phyloP scores from a whole-genome alignment of 2,113 vertebrate species.

The Pedionomus torquatus region DNA sequence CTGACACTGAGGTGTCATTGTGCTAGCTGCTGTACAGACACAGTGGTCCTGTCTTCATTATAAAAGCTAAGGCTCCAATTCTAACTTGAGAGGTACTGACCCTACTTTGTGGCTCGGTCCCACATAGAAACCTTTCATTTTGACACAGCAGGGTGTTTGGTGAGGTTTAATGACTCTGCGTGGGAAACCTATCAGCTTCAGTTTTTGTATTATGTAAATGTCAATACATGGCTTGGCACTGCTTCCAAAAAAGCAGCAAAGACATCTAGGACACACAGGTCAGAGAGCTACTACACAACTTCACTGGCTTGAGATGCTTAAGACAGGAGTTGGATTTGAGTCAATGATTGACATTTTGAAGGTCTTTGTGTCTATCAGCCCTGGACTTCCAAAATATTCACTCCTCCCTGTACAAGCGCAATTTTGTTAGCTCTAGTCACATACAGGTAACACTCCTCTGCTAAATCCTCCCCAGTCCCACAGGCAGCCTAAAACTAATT shows the following conservation, averaged over 20 bases:
- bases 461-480: not conserved
- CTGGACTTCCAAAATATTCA: not conserved
- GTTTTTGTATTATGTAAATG: not conserved
- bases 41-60: not conserved
- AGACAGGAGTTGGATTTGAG: not conserved
- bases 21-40: conserved; percentile 14
- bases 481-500: not conserved
- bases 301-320: not conserved
- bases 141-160: not conserved
- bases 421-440: not conserved
- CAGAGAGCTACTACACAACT: not conserved
- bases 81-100: not conserved
- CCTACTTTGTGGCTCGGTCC: not conserved
- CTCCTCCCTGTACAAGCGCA: not conserved
- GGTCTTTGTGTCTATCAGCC: fast-evolving
- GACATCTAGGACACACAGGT: not conserved
- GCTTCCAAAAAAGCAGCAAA: not conserved
- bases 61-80: conserved; percentile 24
- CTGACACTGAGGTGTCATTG: conserved; percentile 42
- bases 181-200: not conserved
- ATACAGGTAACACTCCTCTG: not conserved
- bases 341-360: not conserved
- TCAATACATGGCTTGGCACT: not conserved
- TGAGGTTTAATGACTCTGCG: not conserved
- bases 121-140: not conserved